Conservation (phyloP, 2,797 vertebrate genomes). For the Semaprochilodus insignis region DNA sequence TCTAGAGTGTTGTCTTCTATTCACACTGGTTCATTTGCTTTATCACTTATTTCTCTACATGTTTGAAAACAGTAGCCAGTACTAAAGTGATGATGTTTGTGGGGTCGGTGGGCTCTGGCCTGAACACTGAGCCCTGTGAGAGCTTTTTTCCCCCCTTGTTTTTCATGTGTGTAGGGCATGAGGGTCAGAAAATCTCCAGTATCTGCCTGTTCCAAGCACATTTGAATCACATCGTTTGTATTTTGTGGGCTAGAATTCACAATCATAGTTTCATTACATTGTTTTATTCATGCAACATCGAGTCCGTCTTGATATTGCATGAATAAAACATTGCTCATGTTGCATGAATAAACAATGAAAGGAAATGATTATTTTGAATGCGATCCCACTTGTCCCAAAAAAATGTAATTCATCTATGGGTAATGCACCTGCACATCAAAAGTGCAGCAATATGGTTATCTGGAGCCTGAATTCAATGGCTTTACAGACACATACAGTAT, state of each 20-base stretch:
- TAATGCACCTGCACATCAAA: constrained; percentile 46
- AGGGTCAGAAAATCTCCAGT: background rate
- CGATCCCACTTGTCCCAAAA: background rate
- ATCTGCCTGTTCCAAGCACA: constrained; percentile 2
- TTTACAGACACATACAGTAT: background rate
- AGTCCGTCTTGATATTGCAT: constrained; percentile 26
- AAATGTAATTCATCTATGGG: constrained; percentile 26
- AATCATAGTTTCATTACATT: constrained; percentile 35
- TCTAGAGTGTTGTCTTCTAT: background rate
- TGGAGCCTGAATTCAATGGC: constrained; percentile 1
- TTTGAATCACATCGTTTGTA: constrained; percentile 12
- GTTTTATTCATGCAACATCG: constrained; percentile 45
- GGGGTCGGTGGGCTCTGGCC: background rate
- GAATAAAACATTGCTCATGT: constrained; percentile 47
- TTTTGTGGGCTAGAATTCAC: constrained; percentile 17
- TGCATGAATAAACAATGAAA: constrained; percentile 43
- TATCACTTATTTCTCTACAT: no score
- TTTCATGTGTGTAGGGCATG: background rate
- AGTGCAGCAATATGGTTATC: background rate
- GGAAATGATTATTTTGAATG: constrained; percentile 19
- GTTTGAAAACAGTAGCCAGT: no score
- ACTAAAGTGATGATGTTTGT: background rate
- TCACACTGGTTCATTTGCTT: no score
- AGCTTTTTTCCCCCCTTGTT: background rate
- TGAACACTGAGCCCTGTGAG: background rate